Conservation (phyloP, 2,113 vertebrate genomes). For the Hemiscyllium ocellatum region DNA sequence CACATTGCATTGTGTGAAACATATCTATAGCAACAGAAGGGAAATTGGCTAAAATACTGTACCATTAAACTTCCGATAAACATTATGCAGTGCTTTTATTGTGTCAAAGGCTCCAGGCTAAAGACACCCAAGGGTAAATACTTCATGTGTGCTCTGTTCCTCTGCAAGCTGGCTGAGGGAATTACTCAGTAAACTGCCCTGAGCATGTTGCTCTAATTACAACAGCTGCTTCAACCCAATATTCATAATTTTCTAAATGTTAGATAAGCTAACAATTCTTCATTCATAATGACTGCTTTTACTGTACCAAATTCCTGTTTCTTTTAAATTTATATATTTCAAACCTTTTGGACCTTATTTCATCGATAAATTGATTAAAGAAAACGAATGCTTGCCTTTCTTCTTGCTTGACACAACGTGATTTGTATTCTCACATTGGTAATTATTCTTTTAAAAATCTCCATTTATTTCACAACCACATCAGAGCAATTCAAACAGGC, state of each 20-base stretch:
- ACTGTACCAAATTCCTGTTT: neutral
- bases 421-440: neutral
- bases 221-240: neutral
- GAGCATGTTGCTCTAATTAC: constrained; percentile 6
- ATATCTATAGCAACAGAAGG: neutral
- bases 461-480: neutral
- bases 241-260: neutral
- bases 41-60: neutral
- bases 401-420: neutral
- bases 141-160: neutral
- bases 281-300: neutral
- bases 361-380: neutral
- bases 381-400: neutral
- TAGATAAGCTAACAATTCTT: neutral
- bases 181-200: constrained; percentile 19
- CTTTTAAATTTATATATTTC: neutral
- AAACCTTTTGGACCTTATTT: neutral
- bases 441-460: neutral
- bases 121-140: neutral
- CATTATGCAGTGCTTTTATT: constrained; percentile 5
- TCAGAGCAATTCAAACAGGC: neutral
- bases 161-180: neutral
- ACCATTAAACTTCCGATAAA: constrained; percentile 30
- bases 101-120: neutral
- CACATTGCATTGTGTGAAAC: neutral